Evolutionary conservation across 2,797 vertebrate genomes (phyloP).

Genomic region (Pampus argenteus): DNA sequence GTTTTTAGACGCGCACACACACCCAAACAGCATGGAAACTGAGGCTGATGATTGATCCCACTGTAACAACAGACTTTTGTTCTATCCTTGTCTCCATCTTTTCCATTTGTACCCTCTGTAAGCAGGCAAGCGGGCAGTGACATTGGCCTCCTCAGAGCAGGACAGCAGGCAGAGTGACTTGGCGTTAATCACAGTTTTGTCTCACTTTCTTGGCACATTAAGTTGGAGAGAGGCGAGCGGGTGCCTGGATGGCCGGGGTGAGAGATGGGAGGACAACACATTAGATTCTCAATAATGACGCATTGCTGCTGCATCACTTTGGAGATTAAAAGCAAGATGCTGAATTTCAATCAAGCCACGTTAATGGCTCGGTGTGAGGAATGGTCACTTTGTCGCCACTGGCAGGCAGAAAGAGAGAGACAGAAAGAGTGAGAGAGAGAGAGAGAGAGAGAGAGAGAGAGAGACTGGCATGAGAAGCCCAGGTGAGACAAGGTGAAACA

Average conservation of each 20-base stretch:
- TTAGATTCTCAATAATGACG: slow-evolving; percentile 86
- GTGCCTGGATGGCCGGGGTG: slow-evolving; percentile 56
- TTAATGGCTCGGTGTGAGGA: slow-evolving; percentile 82
- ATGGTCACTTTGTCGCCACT: slow-evolving; percentile 81
- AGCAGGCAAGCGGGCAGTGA: slow-evolving; percentile 71
- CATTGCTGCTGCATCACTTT: slow-evolving; percentile 86
- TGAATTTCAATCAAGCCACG: slow-evolving; percentile 88
- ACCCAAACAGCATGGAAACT: slow-evolving; percentile 64
- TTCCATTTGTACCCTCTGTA: slow-evolving; percentile 66
- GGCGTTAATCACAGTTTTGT: slow-evolving; percentile 82
- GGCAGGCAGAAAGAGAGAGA: slow-evolving; percentile 61
- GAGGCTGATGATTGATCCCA: slow-evolving; percentile 65
- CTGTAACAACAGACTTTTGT: slow-evolving; percentile 63
- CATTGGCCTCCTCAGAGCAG: slow-evolving; percentile 76
- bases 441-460: slow-evolving; percentile 37
- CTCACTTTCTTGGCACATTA: slow-evolving; percentile 76
- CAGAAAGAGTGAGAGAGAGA: slow-evolving; percentile 15
- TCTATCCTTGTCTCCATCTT: slow-evolving; percentile 64
- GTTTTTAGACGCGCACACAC: slow-evolving; percentile 72
- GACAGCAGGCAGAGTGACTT: slow-evolving; percentile 77
- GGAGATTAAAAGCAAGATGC: slow-evolving; percentile 89
- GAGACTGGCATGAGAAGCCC: slow-evolving; percentile 50
- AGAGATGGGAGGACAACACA: slow-evolving; percentile 75
- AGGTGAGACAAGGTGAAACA: slow-evolving; percentile 79
- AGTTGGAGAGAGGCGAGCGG: slow-evolving; percentile 49